A percentile compares a stretch with the other conserved stretches of the same genome.
Evolutionary conservation across 64 coral and sea anemone species (phyloP).

Genomic region (Actinia equina): DNA sequence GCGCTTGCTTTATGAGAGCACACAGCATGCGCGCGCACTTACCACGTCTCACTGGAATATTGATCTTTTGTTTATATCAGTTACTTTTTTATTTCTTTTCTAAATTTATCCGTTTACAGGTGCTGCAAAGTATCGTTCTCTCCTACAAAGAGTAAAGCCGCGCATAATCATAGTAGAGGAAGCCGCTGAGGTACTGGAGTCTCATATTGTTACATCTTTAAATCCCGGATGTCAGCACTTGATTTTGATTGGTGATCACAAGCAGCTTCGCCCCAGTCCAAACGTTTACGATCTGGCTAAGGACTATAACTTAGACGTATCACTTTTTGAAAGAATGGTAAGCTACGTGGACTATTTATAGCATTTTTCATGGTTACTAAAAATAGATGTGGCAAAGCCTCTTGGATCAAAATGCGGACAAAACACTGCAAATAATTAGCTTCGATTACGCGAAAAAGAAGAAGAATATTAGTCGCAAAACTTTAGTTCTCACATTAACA

Average conservation of each 20-base stretch:
- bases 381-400: too few relatives aligned
- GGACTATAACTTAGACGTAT: slow-evolving; percentile 40
- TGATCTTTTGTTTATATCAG: neutral
- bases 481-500: too few relatives aligned
- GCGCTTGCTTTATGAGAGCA: too few relatives aligned
- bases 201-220: slow-evolving; percentile 48
- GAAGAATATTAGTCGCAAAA: too few relatives aligned
- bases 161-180: slow-evolving; percentile 45
- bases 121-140: slow-evolving; percentile 15
- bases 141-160: slow-evolving; percentile 29
- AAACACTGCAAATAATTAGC: too few relatives aligned
- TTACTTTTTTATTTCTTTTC: neutral
- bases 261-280: slow-evolving; percentile 46
- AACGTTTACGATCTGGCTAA: slow-evolving; percentile 35
- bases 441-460: too few relatives aligned
- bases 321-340: slow-evolving; percentile 57
- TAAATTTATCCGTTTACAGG: neutral
- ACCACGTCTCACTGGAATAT: neutral
- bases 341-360: neutral
- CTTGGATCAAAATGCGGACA: too few relatives aligned
- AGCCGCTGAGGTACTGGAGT: slow-evolving; percentile 62
- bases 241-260: slow-evolving; percentile 59
- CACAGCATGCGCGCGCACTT: too few relatives aligned
- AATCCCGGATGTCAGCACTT: slow-evolving; percentile 48
- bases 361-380: too few relatives aligned